Evolutionary conservation across 2,113 vertebrate species (phyloP).

Genomic region (Psilopogon haemacephalus): DNA sequence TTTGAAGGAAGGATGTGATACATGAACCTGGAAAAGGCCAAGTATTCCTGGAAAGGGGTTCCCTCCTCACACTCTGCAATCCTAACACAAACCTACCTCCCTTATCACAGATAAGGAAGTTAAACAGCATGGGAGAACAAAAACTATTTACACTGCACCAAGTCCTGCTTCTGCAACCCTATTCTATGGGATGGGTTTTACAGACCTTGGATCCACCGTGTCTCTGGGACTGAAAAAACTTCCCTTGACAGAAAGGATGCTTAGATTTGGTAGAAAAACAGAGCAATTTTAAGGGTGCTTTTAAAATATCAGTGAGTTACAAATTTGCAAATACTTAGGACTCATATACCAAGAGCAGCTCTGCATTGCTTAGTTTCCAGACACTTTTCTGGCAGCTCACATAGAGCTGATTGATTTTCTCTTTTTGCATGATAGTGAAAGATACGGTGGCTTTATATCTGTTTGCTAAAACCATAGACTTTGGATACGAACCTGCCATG

Average conservation of each 20-base stretch:
- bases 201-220: not conserved
- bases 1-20: not conserved
- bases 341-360: not conserved
- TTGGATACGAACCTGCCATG: slow-evolving; percentile 87
- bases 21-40: not conserved
- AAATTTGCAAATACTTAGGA: not conserved
- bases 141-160: not conserved
- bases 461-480: not conserved
- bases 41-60: not conserved
- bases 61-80: not conserved
- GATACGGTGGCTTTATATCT: not conserved
- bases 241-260: not conserved
- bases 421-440: not conserved
- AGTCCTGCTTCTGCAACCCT: not conserved
- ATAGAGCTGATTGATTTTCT: not conserved
- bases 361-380: not conserved
- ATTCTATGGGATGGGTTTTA: not conserved
- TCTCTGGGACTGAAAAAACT: not conserved
- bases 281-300: not conserved
- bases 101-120: not conserved
- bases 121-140: not conserved
- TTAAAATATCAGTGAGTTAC: not conserved
- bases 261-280: not conserved
- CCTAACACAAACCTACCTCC: not conserved
- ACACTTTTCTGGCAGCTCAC: not conserved